A percentile compares a stretch with the other conserved stretches of the same genome.
Conservation (phyloP, 2,797 vertebrate species). For the Kryptolebias ocellatus region DNA sequence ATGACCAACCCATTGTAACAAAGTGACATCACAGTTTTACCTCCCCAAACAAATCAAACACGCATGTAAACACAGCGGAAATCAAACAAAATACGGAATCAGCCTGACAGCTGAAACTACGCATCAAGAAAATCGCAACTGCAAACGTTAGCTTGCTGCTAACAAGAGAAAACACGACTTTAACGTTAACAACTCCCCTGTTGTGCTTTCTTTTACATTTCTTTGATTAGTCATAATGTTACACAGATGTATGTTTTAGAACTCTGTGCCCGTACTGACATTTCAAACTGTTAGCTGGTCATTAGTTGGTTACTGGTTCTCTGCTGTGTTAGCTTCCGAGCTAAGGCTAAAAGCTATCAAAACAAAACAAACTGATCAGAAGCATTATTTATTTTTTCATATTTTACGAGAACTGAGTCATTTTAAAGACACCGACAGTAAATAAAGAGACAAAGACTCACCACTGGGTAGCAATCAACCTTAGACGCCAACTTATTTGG, state of each 20-base stretch:
- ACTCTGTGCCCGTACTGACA: fast-evolving
- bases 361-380: conserved; percentile 20
- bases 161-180: neutral
- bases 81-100: neutral
- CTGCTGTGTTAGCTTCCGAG: conserved; percentile 41
- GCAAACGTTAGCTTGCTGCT: conserved; percentile 35
- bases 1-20: conserved; percentile 21
- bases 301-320: conserved; percentile 45
- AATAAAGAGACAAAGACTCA: conserved; percentile 16
- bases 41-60: conserved; percentile 14
- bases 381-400: too few species aligned
- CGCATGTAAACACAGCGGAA: neutral
- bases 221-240: fast-evolving
- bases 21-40: conserved; percentile 28
- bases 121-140: neutral
- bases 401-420: fast-evolving
- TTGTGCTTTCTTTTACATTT: fast-evolving
- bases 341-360: conserved; percentile 13
- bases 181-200: neutral
- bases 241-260: fast-evolving
- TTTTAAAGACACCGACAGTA: fast-evolving
- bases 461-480: conserved; percentile 18
- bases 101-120: neutral
- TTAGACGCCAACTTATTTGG: conserved; percentile 51
- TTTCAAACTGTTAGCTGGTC: neutral